These are phyloP conservation scores for Agrotis clavis DNA, from an alignment of 2,888 invertebrate species.

Conservation along the genomic window DNA sequence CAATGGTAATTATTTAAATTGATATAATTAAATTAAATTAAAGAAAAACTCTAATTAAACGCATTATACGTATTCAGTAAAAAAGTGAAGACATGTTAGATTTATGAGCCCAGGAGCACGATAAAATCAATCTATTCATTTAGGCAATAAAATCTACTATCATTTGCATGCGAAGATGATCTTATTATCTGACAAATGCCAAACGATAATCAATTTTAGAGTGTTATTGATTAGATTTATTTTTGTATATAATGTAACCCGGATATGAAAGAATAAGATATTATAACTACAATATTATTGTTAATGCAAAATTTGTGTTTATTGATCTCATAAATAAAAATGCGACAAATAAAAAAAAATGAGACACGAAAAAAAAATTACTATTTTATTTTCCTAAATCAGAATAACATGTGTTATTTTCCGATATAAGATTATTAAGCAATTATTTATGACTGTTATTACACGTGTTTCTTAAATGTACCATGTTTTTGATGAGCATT, in stretches of 20 bases:
- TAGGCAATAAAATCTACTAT: conserved; percentile 21
- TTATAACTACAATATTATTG: conserved; percentile 27
- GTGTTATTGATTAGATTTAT: neutral
- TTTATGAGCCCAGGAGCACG: conserved; percentile 32
- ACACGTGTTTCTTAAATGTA: conserved; percentile 1
- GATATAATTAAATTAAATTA: conserved; percentile 14
- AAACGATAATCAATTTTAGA: conserved; percentile 10
- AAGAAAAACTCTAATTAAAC: conserved; percentile 11
- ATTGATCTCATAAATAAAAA: conserved; percentile 39
- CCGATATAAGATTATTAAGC: neutral
- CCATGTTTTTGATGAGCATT: neutral
- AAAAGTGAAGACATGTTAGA: conserved; percentile 29
- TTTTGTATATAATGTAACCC: conserved; percentile 17
- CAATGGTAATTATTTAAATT: conserved; percentile 24
- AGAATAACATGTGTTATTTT: neutral
- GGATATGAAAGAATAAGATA: conserved; percentile 36
- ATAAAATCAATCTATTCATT: conserved; percentile 44
- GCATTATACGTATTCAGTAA: conserved; percentile 37
- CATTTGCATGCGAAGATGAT: conserved; percentile 27
- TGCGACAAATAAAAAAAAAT: conserved; percentile 10
- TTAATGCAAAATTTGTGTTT: conserved; percentile 29
- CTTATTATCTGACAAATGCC: neutral
- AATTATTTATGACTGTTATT: neutral
- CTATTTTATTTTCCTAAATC: neutral
- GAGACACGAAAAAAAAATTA: neutral